Evolutionary conservation across 2,113 vertebrate genomes (phyloP).

Genomic region (Nesospiza acunhae): DNA sequence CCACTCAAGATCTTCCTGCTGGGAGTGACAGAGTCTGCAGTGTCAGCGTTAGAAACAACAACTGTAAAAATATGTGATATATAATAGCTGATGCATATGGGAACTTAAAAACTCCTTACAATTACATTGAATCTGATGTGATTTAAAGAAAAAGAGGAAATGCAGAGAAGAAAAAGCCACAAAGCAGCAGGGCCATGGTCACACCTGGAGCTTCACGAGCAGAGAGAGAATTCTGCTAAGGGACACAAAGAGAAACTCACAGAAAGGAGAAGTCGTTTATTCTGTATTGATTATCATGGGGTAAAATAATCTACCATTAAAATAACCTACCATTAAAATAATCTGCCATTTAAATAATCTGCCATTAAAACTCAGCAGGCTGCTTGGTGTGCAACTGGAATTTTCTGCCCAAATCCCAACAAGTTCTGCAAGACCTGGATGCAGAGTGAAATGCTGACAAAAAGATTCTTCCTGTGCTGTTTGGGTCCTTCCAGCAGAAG

Average conservation of each 20-base stretch:
- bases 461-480: fast-evolving
- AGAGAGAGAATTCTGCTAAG: background rate
- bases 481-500: background rate
- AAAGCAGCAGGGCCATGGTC: background rate
- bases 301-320: no score
- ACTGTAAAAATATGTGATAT: no score
- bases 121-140: fast-evolving
- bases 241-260: background rate
- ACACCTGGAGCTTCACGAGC: background rate
- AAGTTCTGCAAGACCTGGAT: background rate
- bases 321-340: no score
- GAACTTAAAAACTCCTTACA: background rate
- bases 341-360: background rate
- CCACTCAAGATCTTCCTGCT: background rate
- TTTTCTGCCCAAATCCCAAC: background rate
- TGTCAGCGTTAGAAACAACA: background rate
- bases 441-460: background rate
- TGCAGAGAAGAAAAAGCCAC: background rate
- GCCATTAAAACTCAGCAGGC: background rate
- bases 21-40: background rate
- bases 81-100: fast-evolving
- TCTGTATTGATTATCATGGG: background rate
- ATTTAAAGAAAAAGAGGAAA: background rate
- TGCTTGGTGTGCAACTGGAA: background rate
- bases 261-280: background rate